Evolutionary conservation across 2,797 vertebrate species (phyloP).

Genomic region (Acanthiza pusilla): DNA sequence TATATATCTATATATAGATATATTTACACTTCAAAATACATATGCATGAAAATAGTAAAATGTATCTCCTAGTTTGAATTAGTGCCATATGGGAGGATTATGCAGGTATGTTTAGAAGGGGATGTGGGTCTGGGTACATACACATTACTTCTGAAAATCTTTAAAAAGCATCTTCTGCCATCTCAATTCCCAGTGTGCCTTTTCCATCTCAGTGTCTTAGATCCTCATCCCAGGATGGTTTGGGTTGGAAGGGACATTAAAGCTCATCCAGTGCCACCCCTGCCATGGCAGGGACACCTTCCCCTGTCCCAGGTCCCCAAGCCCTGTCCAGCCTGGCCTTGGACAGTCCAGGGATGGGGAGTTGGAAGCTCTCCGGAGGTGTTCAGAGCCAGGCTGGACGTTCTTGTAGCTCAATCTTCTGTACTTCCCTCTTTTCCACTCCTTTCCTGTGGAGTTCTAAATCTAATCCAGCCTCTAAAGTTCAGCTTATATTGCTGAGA

Average conservation of each 20-base stretch:
- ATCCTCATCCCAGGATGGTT: background rate
- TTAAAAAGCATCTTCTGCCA: background rate
- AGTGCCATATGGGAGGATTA: background rate
- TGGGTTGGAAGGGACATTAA: too few species aligned
- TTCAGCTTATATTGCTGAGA: background rate
- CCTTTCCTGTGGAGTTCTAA: background rate
- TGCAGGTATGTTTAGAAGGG: background rate
- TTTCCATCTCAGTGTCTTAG: background rate
- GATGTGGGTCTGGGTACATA: background rate
- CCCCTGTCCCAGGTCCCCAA: background rate
- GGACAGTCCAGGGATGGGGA: background rate
- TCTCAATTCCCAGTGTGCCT: background rate
- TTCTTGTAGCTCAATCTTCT: background rate
- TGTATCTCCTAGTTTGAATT: background rate
- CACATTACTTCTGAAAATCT: background rate
- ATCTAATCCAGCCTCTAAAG: background rate
- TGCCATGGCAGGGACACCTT: background rate
- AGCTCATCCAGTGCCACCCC: background rate
- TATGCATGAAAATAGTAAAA: background rate
- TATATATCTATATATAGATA: too few species aligned
- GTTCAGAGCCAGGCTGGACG: background rate
- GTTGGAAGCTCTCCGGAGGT: background rate
- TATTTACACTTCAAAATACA: background rate
- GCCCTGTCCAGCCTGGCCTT: accelerated
- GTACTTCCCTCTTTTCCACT: background rate